These are phyloP conservation scores for Muscicapa adusta DNA, from an alignment of 2,113 vertebrate species.

Conservation along the genomic window DNA sequence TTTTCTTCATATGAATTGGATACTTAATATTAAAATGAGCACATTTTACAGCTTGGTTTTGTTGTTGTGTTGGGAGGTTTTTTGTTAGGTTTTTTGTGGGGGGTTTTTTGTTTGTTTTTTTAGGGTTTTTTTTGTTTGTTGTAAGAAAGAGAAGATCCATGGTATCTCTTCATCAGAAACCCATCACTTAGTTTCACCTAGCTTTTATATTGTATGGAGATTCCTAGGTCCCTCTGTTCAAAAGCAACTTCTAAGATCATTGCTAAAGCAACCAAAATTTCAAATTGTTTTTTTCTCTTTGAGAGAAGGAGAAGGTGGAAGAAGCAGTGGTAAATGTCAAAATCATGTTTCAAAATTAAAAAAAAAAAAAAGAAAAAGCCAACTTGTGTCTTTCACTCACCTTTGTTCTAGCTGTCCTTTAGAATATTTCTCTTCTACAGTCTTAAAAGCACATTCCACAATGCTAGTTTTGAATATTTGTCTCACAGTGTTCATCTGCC, in stretches of 20 bases:
- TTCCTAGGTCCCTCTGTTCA: background rate
- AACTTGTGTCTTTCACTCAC: background rate
- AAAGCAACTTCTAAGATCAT: background rate
- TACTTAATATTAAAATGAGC: background rate
- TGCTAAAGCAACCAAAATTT: background rate
- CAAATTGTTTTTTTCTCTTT: background rate
- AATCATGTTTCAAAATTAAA: background rate
- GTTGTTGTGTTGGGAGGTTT: background rate
- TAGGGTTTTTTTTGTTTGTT: too few relatives aligned
- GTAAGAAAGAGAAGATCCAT: background rate
- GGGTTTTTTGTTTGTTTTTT: background rate
- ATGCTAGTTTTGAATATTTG: background rate
- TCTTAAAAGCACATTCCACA: background rate
- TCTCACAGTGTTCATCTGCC: background rate
- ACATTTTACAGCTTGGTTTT: background rate
- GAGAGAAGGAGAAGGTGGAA: background rate
- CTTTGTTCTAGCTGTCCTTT: background rate
- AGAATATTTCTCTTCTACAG: background rate
- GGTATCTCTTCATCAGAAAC: background rate
- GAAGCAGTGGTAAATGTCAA: background rate
- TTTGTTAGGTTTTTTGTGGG: background rate
- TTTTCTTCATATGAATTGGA: background rate
- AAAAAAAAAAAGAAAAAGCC: background rate
- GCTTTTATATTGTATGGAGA: background rate
- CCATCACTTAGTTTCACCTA: background rate